phyloP scores from a whole-genome alignment of 1,140 invertebrate species.

The Teleogryllus occipitalis region DNA sequence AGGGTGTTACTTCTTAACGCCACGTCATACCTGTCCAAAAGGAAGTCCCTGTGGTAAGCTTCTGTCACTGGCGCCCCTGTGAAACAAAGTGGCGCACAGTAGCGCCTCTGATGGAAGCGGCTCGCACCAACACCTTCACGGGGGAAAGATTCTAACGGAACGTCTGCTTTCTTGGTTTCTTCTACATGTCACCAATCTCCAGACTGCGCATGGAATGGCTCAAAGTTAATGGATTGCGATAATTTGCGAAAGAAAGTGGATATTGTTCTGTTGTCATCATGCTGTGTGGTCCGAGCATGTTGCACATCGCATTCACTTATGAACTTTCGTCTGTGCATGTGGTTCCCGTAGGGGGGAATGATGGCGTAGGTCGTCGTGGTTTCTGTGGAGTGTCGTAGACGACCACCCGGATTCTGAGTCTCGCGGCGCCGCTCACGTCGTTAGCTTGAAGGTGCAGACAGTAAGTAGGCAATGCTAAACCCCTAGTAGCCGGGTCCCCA shows the following conservation, averaged over 20 bases:
- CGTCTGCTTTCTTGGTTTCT: background rate
- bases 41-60: constrained; percentile 11
- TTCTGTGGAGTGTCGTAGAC: too few species aligned
- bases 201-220: background rate
- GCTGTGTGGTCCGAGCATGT: background rate
- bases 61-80: background rate
- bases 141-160: background rate
- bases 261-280: background rate
- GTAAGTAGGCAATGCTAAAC: too few species aligned
- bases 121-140: background rate
- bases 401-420: too few species aligned
- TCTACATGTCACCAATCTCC: background rate
- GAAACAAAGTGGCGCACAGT: constrained; percentile 11
- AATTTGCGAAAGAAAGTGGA: background rate
- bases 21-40: background rate
- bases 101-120: background rate
- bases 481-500: too few species aligned
- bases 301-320: background rate
- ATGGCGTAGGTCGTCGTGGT: too few species aligned
- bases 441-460: too few species aligned
- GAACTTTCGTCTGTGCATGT: background rate
- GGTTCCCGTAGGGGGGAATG: too few species aligned
- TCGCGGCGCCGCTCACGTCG: too few species aligned
- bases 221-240: background rate
- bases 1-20: background rate